Evolutionary conservation across 64 coral and sea anemone species (phyloP), one percentile per base, ranked within the genome.

Genomic region (Stichodactyla helianthus): DNA sequence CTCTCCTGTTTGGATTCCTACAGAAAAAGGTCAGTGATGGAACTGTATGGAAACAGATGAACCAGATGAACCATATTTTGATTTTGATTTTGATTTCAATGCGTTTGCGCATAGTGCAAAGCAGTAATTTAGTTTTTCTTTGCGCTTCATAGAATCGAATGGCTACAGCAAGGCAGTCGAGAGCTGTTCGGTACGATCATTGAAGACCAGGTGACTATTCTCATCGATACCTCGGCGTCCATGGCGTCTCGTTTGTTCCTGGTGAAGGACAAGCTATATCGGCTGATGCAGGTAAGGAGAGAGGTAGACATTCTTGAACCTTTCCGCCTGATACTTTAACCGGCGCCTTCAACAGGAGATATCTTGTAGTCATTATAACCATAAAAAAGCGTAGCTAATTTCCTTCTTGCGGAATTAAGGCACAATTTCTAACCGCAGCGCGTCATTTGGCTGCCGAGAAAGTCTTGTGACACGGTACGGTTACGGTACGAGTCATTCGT

Each of bases 151-250:
- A 98, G 95, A 68, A 98, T 98, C 86, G 85, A 93, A 54, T 98
- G 95, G 95, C 90, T 98, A 26, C 95, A 93, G 58, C 92, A 94
- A 57, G 95, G 95, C 51, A 98, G 95, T 44, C 90, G 95, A 82
- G 95, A 98, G 80, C 67, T 98, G 67, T 98, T 98, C 87, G 95
- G 95, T 12, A 98, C 95, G 19, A 94, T 98, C 52, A 98, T 98
- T 86, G 95, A 98, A 87, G 95, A 98, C 50, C 92, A 98, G 93
- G 90, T 92, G 6, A 92, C 93, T 61, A 78, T 98, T 65, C n/a
- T 98, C 86, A 98, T 98, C 26, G 96, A 98, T 64, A 98, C 96
- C 4, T 98, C 96, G 8, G 93, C 96, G 7, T 98, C 96, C 31
- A 98, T 98, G 96, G 88, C 93, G 0, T 94, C 96, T 58, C 88